phyloP scores from a whole-genome alignment of 2,113 vertebrate genomes.

The Platichthys stellatus region DNA sequence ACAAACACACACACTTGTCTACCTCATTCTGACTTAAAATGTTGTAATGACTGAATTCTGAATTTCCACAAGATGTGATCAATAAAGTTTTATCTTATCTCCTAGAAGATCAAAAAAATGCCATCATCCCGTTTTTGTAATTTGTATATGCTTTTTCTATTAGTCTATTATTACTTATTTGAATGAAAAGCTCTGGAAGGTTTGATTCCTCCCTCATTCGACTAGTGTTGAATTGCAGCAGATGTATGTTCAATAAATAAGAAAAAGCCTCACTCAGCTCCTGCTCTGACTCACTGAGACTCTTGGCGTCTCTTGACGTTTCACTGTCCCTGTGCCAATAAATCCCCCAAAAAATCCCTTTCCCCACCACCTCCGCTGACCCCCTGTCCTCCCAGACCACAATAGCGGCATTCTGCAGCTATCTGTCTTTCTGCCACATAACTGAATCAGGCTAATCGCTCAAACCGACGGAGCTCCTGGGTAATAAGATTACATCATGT shows the following conservation, averaged over 20 bases:
- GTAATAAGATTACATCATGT: conserved; percentile 59
- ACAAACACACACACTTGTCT: too few relatives aligned
- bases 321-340: conserved; percentile 29
- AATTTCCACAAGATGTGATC: too few relatives aligned
- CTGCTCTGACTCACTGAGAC: conserved; percentile 10
- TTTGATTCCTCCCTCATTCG: neutral
- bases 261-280: conserved; percentile 22
- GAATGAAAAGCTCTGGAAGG: neutral
- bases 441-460: conserved; percentile 48
- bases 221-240: neutral
- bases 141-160: neutral
- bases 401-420: conserved; percentile 53
- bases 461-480: conserved; percentile 38
- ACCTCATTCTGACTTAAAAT: too few relatives aligned
- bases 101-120: neutral
- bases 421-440: conserved; percentile 53
- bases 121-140: neutral
- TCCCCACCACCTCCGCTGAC: conserved; percentile 22
- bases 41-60: too few relatives aligned
- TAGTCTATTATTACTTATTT: neutral
- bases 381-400: conserved; percentile 38
- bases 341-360: conserved; percentile 13
- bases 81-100: too few relatives aligned
- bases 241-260: conserved; percentile 6
- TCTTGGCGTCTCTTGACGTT: conserved; percentile 25